phyloP scores from a whole-genome alignment of 1,140 invertebrate genomes.

The Chironomus tepperi region DNA sequence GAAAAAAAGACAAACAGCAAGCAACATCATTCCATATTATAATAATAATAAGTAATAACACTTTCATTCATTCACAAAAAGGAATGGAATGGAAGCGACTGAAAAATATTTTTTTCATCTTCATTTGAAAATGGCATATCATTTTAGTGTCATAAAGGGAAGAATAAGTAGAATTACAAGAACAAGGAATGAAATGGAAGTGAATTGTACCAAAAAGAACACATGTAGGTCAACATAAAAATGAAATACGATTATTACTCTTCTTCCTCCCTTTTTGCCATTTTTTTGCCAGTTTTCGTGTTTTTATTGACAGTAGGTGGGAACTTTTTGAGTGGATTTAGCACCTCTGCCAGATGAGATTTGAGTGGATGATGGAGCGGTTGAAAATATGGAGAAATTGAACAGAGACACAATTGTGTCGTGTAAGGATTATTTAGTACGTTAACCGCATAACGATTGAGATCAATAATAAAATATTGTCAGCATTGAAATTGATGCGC shows the following conservation, averaged over 20 bases:
- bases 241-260: constrained; percentile 19
- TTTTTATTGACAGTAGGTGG: no score
- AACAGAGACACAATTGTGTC: no score
- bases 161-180: not conserved
- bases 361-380: no score
- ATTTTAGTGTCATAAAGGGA: constrained; percentile 13
- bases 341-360: no score
- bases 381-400: no score
- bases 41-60: not conserved
- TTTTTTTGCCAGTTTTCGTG: no score
- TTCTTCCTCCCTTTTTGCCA: not conserved
- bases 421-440: no score
- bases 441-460: no score
- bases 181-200: not conserved
- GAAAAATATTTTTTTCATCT: not conserved
- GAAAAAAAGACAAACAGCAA: not conserved
- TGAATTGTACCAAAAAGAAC: not conserved
- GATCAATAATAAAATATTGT: no score
- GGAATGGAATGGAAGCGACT: not conserved
- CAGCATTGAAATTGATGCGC: no score
- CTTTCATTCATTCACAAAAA: not conserved
- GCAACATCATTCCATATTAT: not conserved
- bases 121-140: constrained; percentile 19
- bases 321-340: no score
- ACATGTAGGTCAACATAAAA: constrained; percentile 20